Base-by-base conservation (phyloP, 2,113 vertebrate species). In the Anser brachyrhynchus region DNA sequence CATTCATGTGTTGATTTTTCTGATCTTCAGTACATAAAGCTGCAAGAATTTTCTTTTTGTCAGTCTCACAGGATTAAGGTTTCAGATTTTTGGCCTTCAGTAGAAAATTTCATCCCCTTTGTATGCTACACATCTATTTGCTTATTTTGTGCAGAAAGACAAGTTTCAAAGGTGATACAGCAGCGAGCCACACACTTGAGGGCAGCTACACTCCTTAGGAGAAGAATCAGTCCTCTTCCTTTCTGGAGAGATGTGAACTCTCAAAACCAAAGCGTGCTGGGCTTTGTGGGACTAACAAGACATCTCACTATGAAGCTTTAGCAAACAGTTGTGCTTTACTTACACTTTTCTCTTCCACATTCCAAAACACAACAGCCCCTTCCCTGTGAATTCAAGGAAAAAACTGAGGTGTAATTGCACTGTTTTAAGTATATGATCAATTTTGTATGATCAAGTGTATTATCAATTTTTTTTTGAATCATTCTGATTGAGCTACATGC, bases 301-400 rank as follows among this genome's bases (percentile, higher is more conserved):
- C 20, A 87, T 20, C 65, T n/a, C 9, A 61, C 87, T 85, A 73
- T 3, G 57, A 44, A 18, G 18, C 80, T 79, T 81, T 26, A 78
- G 89, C 54, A 21, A 46, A 76, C 2, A 29, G 26, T 87, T 96
- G 89, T 64, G 85, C 76, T 92, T 64, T 96, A 97, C 98, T 98
- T 97, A 99, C 99, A 82, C 97, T 99, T 98, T 98, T 99, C 70
- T 99, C 99, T 93, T 99, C 99, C 92, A 99, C 99, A 84, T 99
- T 99, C 99, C 99, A 99, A 98, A 99, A 99, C 91, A 99, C 98
- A 87, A 99, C 98, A 43, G 99, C 99, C 46, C 99, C 99, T 98
- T 99, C 99, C 97, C 99, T 99, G 96, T 85, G 86, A 97, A 98
- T 58, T 92, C 92, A 96, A 97, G 43, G 76, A 89, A 83, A 83